Conservation (phyloP, 1,140 invertebrate genomes). For the Brachionus asplanchnoidis region DNA sequence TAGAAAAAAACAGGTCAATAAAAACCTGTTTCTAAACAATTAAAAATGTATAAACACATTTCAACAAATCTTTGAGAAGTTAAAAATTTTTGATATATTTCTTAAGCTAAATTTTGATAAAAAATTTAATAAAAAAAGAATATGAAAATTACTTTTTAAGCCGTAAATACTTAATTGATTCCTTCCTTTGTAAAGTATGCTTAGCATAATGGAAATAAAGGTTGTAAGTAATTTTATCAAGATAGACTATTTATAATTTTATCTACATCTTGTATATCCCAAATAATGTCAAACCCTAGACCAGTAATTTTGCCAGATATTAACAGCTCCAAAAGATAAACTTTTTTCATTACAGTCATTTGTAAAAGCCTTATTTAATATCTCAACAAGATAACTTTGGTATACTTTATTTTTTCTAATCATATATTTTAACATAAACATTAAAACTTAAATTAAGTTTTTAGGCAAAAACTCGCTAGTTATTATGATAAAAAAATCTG, state of each 20-base stretch:
- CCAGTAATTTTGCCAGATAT: no score
- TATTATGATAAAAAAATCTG: not conserved
- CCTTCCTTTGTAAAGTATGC: not conserved
- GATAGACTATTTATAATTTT: no score
- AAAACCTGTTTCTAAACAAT: not conserved
- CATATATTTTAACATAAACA: no score
- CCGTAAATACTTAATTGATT: not conserved
- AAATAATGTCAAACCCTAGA: no score
- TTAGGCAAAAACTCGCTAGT: not conserved
- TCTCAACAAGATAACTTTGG: not conserved
- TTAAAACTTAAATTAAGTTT: no score
- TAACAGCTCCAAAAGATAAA: no score
- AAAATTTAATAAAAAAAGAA: not conserved
- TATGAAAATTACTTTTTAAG: not conserved
- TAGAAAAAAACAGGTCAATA: not conserved
- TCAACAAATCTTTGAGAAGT: not conserved
- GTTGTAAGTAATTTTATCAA: no score
- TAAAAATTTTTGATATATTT: not conserved
- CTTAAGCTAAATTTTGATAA: no score
- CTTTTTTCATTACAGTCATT: no score
- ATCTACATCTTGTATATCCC: no score
- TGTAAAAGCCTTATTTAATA: no score
- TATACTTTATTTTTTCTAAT: not conserved
- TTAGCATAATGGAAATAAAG: no score
- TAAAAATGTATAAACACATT: not conserved